Evolutionary conservation across 1,140 invertebrate genomes (phyloP).

Genomic region (Armadillidium nasatum): DNA sequence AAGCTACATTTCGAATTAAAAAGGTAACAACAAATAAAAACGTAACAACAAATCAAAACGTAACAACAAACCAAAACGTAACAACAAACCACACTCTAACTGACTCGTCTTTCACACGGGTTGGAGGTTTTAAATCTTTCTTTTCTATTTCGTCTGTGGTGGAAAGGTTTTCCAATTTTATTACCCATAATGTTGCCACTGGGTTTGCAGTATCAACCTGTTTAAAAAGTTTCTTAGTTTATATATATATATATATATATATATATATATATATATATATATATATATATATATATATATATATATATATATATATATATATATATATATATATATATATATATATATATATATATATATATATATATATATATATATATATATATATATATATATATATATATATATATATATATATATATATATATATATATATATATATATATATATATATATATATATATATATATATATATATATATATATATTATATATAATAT

Average conservation of each 20-base stretch:
- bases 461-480: too few relatives aligned
- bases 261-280: too few relatives aligned
- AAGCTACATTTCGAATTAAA: background rate
- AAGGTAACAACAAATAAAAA: background rate
- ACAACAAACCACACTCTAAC: conserved; percentile 47
- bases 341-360: background rate
- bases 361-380: background rate
- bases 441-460: too few relatives aligned
- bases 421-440: too few relatives aligned
- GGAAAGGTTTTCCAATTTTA: background rate
- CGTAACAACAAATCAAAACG: too few relatives aligned
- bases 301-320: too few relatives aligned
- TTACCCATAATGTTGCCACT: conserved; percentile 41
- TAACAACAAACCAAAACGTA: too few relatives aligned
- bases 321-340: background rate
- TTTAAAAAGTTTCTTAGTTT: too few relatives aligned
- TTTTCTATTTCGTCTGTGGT: conserved; percentile 30
- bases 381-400: too few relatives aligned
- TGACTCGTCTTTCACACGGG: conserved; percentile 48
- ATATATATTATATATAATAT: too few relatives aligned
- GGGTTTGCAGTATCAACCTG: conserved; percentile 69
- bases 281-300: too few relatives aligned
- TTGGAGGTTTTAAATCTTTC: conserved; percentile 47
- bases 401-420: background rate
- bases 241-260: too few relatives aligned